Conservation (phyloP, 2,113 vertebrate species). For the Orycteropus afer region DNA sequence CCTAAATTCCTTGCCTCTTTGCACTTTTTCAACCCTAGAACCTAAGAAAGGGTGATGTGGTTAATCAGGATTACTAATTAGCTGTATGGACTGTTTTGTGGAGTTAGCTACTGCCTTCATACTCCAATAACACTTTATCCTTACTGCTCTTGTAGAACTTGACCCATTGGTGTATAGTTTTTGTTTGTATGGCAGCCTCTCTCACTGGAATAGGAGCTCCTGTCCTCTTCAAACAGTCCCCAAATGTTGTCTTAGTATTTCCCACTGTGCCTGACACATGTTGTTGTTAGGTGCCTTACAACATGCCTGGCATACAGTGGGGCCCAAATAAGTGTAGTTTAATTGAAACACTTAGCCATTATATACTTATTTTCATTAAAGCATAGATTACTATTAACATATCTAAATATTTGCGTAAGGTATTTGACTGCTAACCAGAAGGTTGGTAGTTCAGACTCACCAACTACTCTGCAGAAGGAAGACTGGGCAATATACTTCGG, state of each 20-base stretch:
- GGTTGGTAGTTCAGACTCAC: no score
- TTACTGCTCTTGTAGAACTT: neutral
- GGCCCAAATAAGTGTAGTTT: neutral
- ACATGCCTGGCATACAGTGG: no score
- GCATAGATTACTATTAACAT: neutral
- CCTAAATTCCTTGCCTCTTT: neutral
- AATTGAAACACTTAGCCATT: neutral
- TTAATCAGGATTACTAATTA: neutral
- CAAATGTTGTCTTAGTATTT: neutral
- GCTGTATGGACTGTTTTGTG: neutral
- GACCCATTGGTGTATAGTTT: neutral
- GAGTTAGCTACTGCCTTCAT: neutral
- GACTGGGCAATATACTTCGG: no score
- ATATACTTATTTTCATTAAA: conserved; percentile 13
- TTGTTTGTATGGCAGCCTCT: neutral
- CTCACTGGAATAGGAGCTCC: neutral
- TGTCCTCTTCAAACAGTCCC: neutral
- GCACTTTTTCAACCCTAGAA: neutral
- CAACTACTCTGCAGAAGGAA: no score
- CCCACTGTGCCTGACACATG: neutral
- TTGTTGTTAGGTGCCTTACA: no score
- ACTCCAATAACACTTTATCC: neutral
- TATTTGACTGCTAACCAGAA: no score
- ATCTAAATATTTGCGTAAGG: conserved; percentile 21
- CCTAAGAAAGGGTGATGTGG: neutral